These are phyloP conservation scores for Balanococcus diminutus DNA, from an alignment of 2,888 invertebrate genomes.

Conservation along the genomic window DNA sequence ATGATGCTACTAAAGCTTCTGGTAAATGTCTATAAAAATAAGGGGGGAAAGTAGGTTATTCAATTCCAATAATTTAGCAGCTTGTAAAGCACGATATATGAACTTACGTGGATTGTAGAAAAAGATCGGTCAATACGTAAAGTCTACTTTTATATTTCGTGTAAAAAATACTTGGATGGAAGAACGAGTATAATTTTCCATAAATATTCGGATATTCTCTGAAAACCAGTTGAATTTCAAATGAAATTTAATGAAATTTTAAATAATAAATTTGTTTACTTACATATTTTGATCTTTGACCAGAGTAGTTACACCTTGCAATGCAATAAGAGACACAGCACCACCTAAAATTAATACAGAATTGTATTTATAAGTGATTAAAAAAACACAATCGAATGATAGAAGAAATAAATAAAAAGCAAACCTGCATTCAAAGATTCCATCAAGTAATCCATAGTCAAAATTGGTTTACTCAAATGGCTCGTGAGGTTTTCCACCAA, in stretches of 20 bases:
- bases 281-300: constrained; percentile 87
- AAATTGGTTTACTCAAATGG: constrained; percentile 78
- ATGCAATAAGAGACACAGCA: constrained; percentile 82
- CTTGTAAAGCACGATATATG: too few relatives aligned
- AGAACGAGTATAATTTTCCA: constrained; percentile 91
- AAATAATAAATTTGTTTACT: constrained; percentile 60
- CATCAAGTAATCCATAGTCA: constrained; percentile 90
- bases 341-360: constrained; percentile 69
- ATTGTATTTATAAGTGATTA: background rate
- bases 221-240: constrained; percentile 58
- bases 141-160: constrained; percentile 88
- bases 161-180: constrained; percentile 88
- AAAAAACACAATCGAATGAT: background rate
- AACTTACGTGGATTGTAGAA: constrained; percentile 87
- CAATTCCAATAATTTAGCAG: too few relatives aligned
- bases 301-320: constrained; percentile 89
- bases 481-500: constrained; percentile 83
- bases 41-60: too few relatives aligned
- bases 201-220: constrained; percentile 93
- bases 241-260: background rate
- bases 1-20: constrained; percentile 88
- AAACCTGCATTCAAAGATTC: constrained; percentile 82
- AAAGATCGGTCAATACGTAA: constrained; percentile 86
- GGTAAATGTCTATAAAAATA: constrained; percentile 77
- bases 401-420: constrained; percentile 15